A percentile compares a stretch with the other conserved stretches of the same genome.
These are phyloP conservation scores for Eupithecia dodoneata DNA, from an alignment of 2,888 invertebrate species.

Conservation along the genomic window DNA sequence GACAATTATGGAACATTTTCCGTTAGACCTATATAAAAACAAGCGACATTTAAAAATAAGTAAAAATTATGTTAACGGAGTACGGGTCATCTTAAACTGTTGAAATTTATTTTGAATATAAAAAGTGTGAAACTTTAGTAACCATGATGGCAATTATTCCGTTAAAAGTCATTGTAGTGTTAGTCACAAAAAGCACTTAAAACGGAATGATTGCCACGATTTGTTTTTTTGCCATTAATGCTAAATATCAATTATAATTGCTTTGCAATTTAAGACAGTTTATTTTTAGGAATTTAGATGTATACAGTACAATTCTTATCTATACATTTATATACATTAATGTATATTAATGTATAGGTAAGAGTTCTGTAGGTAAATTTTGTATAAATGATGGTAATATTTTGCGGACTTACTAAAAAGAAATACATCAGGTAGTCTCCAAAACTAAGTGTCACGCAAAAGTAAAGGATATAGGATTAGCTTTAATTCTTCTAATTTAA, in stretches of 20 bases:
- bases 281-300: neutral
- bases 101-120: neutral
- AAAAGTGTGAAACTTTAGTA: neutral
- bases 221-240: neutral
- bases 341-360: neutral
- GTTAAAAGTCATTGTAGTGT: too few relatives aligned
- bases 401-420: neutral
- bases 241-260: neutral
- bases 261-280: neutral
- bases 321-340: too few relatives aligned
- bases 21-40: conserved; percentile 63
- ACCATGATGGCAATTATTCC: neutral
- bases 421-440: neutral
- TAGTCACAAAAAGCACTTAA: neutral
- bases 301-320: neutral
- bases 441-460: neutral
- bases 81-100: conserved; percentile 26
- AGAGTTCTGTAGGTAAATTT: neutral
- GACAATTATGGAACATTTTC: conserved; percentile 68
- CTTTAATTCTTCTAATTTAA: neutral
- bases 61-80: neutral
- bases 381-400: neutral
- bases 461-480: too few relatives aligned
- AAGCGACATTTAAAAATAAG: conserved; percentile 48
- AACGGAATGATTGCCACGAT: neutral